phyloP scores from a whole-genome alignment of 1,140 invertebrate species.

The Zaprionus lachaisei region DNA sequence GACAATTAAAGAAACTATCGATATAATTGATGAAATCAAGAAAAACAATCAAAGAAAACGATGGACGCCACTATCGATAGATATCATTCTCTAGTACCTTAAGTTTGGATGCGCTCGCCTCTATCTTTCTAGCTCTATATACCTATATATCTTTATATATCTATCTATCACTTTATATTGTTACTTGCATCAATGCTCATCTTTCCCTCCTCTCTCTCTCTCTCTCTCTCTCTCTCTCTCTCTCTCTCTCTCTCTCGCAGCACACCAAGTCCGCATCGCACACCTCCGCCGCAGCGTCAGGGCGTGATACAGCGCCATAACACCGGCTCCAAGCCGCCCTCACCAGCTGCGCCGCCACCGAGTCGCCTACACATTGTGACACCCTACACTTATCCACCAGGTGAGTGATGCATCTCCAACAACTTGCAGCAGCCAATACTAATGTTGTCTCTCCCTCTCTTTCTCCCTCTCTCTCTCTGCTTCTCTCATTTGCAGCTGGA shows the following conservation, averaged over 20 bases:
- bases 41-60: too few species aligned
- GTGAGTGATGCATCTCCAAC: constrained; percentile 52
- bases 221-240: background rate
- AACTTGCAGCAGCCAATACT: background rate
- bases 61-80: too few species aligned
- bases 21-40: too few species aligned
- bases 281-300: constrained; percentile 86
- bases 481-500: constrained; percentile 84
- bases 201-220: background rate
- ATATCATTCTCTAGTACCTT: too few species aligned
- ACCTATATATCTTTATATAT: too few species aligned
- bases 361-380: constrained; percentile 77
- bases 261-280: constrained; percentile 85
- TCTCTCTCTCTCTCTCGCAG: constrained; percentile 37
- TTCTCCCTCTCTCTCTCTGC: background rate
- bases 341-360: constrained; percentile 79
- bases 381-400: constrained; percentile 85
- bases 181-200: background rate
- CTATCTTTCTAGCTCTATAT: too few species aligned
- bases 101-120: too few species aligned
- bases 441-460: background rate
- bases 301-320: constrained; percentile 90
- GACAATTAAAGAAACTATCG: too few species aligned
- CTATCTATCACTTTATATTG: too few species aligned
- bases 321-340: constrained; percentile 85